Evolutionary conservation across 1,140 invertebrate species (phyloP).

Genomic region (Drosophila pseudoobscura): DNA sequence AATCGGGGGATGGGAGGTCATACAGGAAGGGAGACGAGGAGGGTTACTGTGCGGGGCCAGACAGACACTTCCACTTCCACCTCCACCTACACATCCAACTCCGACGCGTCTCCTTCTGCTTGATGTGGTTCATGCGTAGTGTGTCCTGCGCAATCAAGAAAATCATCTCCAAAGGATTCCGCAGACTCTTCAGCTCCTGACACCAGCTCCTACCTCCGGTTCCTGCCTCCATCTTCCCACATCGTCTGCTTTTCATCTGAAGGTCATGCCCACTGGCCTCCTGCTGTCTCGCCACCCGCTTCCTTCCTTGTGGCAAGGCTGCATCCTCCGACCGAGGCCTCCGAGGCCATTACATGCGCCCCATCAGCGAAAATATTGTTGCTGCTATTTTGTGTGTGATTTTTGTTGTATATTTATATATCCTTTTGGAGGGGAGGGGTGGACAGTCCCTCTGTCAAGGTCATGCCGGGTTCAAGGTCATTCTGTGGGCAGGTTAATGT

Average conservation of each 20-base stretch:
- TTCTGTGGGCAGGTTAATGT: constrained; percentile 26
- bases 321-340: too few species aligned
- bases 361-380: neutral
- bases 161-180: constrained; percentile 39
- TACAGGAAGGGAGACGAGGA: neutral
- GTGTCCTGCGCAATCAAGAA: constrained; percentile 50
- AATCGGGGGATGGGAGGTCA: neutral
- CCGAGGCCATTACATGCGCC: too few species aligned
- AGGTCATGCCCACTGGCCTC: too few species aligned
- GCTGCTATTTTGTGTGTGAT: neutral
- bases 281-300: too few species aligned
- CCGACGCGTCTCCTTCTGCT: neutral
- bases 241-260: neutral
- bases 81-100: too few species aligned
- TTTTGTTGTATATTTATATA: constrained; percentile 3
- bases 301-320: too few species aligned
- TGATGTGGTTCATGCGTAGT: neutral
- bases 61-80: constrained; percentile 41
- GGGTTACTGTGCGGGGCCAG: neutral
- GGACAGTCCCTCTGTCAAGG: constrained; percentile 11
- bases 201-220: neutral
- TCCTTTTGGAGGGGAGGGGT: neutral
- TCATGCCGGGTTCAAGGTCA: constrained; percentile 31
- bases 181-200: constrained; percentile 10
- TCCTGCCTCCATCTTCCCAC: neutral